A percentile compares a stretch with the other conserved stretches of the same genome.
Conservation (phyloP, 2,888 invertebrate genomes). For the Scelioninae gen. 1 region DNA sequence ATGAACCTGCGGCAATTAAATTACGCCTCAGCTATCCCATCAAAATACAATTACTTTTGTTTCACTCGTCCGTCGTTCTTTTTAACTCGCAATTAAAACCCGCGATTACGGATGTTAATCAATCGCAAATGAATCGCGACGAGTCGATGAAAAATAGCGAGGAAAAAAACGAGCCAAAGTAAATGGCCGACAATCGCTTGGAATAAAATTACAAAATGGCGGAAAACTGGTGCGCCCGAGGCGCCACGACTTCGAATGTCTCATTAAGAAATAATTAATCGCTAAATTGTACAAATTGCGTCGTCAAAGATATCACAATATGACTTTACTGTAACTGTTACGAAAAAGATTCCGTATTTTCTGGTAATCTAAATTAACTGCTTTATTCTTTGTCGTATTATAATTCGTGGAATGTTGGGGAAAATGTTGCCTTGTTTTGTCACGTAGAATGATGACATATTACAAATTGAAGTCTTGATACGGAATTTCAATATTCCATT, state of each 20-base stretch:
- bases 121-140: constrained; percentile 34
- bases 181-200: too few relatives aligned
- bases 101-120: constrained; percentile 41
- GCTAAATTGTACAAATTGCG: constrained; percentile 76
- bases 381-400: constrained; percentile 14
- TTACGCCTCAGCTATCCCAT: too few relatives aligned
- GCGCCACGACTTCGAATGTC: constrained; percentile 68
- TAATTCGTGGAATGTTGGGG: too few relatives aligned
- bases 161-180: too few relatives aligned
- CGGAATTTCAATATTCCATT: too few relatives aligned
- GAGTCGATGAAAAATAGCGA: neutral
- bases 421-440: too few relatives aligned
- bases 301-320: constrained; percentile 74
- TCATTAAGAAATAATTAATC: constrained; percentile 79
- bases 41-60: constrained; percentile 35
- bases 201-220: constrained; percentile 52
- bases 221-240: constrained; percentile 34
- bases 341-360: constrained; percentile 26
- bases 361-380: constrained; percentile 23
- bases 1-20: too few relatives aligned
- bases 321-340: constrained; percentile 3
- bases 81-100: too few relatives aligned
- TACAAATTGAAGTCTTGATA: too few relatives aligned
- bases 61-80: constrained; percentile 7
- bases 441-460: too few relatives aligned